Evolutionary conservation across 2,888 invertebrate species (phyloP).

Genomic region (Eilema sororculum): DNA sequence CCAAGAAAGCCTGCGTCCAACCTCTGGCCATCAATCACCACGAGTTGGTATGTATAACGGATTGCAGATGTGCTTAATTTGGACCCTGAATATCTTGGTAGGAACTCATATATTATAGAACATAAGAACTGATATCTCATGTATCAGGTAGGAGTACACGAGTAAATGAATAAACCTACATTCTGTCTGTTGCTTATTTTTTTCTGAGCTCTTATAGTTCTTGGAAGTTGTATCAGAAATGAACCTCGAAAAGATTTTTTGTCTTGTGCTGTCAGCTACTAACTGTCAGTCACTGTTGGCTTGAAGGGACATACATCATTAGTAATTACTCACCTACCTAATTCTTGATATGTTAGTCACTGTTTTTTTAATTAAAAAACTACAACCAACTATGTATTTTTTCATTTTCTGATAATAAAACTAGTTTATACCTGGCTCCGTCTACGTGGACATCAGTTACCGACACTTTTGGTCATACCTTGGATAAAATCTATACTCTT

Average conservation of each 20-base stretch:
- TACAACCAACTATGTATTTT: neutral
- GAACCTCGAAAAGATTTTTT: neutral
- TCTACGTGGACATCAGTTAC: too few species aligned
- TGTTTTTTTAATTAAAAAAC: neutral
- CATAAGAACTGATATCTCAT: too few species aligned
- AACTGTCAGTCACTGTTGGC: neutral
- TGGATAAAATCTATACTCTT: too few species aligned
- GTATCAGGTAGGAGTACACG: too few species aligned
- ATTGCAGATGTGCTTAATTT: too few species aligned
- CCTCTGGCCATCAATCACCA: too few species aligned
- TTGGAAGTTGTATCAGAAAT: neutral
- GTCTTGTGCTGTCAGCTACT: neutral
- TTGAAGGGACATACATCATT: neutral
- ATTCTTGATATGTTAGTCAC: neutral
- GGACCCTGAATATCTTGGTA: too few species aligned
- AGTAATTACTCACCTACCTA: neutral
- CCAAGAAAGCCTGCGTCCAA: too few species aligned
- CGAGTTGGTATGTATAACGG: too few species aligned
- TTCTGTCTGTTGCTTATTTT: neutral
- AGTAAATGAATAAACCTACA: neutral
- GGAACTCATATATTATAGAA: too few species aligned
- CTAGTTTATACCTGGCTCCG: too few species aligned
- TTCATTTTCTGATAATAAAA: neutral
- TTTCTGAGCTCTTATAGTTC: neutral
- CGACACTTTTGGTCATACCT: too few species aligned